Evolutionary conservation across 1,140 invertebrate species (phyloP), one percentile per base, ranked within the genome.

Genomic region (Drosophila novamexicana): DNA sequence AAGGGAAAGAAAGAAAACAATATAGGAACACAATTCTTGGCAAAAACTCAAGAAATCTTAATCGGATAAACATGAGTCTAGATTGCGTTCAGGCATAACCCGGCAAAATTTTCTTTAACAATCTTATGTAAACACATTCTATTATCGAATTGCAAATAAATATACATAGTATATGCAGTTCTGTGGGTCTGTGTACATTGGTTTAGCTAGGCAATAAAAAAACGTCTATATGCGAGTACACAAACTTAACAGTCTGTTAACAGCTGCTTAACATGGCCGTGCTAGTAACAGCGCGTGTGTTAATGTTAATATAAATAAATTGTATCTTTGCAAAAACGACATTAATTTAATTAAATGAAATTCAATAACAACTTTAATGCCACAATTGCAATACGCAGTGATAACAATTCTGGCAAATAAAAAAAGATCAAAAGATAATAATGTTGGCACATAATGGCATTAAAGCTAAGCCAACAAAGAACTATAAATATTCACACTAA

Each of bases 81-180:
- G 16, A 52, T 10, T 45, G 40, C 39, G 37, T 54, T 78, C 42
- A n/a, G 52, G 36, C 12, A 22, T n/a, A 12, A 5, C 10, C 12
- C 14, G 44, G 44, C 14, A 47, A 56, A 22, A 50, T 57, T 37
- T 69, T 9, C 29, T 44, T 57, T 49, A 34, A 49, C 7, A 72
- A 56, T 72, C 40, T 65, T 72, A 37, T 59, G 34, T 72, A 75
- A 72, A 75, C 16, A 7, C 4, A 14, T 29, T 29, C 29, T 37
- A 14, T 54, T 49, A 39, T 29, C 7, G 16, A n/a, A 47, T 49
- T 29, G n/a, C 47, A 32, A 52, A 52, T 7, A 52, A 50, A 6
- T 2, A 34, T 47, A 22, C 0, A 8, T 36, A 10, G 22, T 47
- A 7, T 44, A 47, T 10, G 14, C 2, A 44, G 4, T 7, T 10